Evolutionary conservation across 2,797 vertebrate genomes (phyloP), one percentile per base, ranked within the genome.

Genomic region (Ara ararauna): DNA sequence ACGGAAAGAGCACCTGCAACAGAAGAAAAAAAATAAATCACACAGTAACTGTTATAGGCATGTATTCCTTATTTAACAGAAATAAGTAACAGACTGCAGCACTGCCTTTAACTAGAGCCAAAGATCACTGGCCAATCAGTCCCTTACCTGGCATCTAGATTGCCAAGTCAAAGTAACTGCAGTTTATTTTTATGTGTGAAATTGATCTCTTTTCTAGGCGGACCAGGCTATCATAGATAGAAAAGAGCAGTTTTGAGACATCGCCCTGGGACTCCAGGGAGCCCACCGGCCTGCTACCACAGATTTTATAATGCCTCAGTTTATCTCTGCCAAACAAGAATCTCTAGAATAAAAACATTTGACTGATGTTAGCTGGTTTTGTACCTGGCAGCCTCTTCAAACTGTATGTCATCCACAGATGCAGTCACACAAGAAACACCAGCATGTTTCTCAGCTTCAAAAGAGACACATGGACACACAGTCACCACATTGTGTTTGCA

Each of bases 391-490:
- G 97, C 97, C 83, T 98, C 98, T 80, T 98, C 97, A 97, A 98
- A 98, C 56, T 97, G 98, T 51, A 98, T 98, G 92, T 98, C 98
- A 87, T 98, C 98, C 97, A 98, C 95, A 27, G 98, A 98, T 8
- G 94, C 98, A 9, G 98, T 98, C 48, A 98, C 97, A 13, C 98
- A 98, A 92, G 98, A 97, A 80, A 98, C 68, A 17, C 98, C 98
- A 61, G 98, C 97, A 85, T 98, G 98, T 27, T 98, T 98, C 93
- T 98, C 98, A 80, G 98, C 98, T 98, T 95, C 80, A 93, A 96
- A 90, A 97, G 12, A 92, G 79, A 84, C n/a, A 76, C 51, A 92
- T 19, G 64, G 66, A 74, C 53, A 94, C 61, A 83, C 10, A 72
- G 34, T 95, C 90, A 95, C 27, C 77, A 79, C 26, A 21, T 4